A percentile compares a stretch with the other conserved stretches of the same genome.
Conservation (phyloP, 2,113 vertebrate species). For the Orcinus orca region DNA sequence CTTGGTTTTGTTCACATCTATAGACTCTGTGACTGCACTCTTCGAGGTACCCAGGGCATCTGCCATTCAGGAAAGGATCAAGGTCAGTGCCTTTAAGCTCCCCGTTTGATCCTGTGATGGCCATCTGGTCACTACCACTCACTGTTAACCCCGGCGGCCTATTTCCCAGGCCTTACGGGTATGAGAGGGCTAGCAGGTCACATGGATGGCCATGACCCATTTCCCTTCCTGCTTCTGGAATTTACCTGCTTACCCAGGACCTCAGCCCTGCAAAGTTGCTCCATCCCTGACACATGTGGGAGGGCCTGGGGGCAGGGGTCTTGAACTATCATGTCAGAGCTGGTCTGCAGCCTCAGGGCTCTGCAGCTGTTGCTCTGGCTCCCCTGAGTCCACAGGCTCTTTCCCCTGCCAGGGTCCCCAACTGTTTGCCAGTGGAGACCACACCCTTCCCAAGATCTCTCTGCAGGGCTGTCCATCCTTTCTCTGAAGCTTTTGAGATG, state of each 20-base stretch:
- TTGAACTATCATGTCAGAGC: background rate
- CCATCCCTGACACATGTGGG: background rate
- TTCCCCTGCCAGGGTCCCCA: fast-evolving
- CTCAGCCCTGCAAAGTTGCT: background rate
- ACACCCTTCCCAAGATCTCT: background rate
- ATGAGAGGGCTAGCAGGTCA: background rate
- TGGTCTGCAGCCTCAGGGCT: background rate
- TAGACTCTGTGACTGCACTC: background rate
- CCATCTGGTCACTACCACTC: conserved; percentile 12
- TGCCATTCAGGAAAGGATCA: background rate
- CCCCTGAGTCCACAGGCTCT: background rate
- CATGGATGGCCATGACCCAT: background rate
- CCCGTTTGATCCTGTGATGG: background rate
- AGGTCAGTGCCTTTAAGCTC: conserved; percentile 7
- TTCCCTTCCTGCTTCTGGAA: background rate
- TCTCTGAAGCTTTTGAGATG: background rate
- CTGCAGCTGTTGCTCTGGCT: background rate
- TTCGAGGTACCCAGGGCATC: background rate
- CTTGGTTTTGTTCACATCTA: background rate
- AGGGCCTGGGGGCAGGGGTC: background rate
- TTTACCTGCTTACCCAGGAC: background rate
- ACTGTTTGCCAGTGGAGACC: background rate
- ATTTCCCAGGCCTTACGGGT: background rate
- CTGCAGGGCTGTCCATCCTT: background rate
- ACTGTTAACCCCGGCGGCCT: background rate